Conservation (phyloP, 64 coral and sea anemone species). For the Montipora efflorescens region DNA sequence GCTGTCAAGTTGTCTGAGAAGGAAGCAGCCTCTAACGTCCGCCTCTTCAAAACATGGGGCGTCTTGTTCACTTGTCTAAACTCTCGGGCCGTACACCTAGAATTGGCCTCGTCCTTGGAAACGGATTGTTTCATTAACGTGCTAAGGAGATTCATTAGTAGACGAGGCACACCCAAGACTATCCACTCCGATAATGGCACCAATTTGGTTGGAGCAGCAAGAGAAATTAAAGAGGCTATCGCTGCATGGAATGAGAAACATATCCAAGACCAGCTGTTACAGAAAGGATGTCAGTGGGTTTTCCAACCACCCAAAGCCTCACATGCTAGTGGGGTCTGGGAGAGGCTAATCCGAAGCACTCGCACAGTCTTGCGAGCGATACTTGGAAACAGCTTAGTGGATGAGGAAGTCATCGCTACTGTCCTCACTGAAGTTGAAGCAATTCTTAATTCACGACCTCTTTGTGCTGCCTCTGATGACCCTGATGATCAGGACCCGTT, state of each 20-base stretch:
- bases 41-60: too few relatives aligned
- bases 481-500: slow-evolving; percentile 47
- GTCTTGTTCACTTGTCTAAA: too few relatives aligned
- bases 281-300: slow-evolving; percentile 39
- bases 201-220: background rate
- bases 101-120: too few relatives aligned
- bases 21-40: slow-evolving; percentile 42
- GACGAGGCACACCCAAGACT: slow-evolving; percentile 50
- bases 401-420: slow-evolving; percentile 27
- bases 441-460: slow-evolving; percentile 66
- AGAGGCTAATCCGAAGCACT: slow-evolving; percentile 30
- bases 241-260: slow-evolving; percentile 43
- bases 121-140: slow-evolving; percentile 23
- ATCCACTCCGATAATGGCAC: slow-evolving; percentile 11
- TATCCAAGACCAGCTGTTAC: slow-evolving; percentile 48
- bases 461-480: slow-evolving; percentile 75
- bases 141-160: slow-evolving; percentile 23
- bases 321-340: slow-evolving; percentile 55
- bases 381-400: slow-evolving; percentile 37
- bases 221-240: slow-evolving; percentile 54
- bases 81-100: background rate
- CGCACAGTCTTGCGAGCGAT: slow-evolving; percentile 23
- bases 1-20: background rate
- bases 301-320: slow-evolving; percentile 52
- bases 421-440: slow-evolving; percentile 65